Evolutionary conservation across 2,888 invertebrate species (phyloP), one percentile per base, ranked within the genome.

Genomic region (Ophion ellenae): DNA sequence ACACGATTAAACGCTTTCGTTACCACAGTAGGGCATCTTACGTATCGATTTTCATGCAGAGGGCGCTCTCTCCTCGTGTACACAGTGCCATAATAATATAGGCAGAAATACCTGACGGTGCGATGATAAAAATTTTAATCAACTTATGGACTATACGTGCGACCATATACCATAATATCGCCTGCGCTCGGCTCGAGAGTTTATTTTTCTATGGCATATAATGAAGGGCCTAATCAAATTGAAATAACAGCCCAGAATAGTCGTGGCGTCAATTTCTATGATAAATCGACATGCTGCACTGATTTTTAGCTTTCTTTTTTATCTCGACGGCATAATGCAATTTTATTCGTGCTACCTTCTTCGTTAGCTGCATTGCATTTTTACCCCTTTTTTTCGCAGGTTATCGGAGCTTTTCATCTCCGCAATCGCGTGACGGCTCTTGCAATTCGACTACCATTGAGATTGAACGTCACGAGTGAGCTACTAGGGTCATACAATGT

Each of bases 41-140:
- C 28, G 61, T 81, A 84, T 77, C 67, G 66, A 77, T 81, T 84
- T 75, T 75, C 59, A 24, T 69, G 47, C 69, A 28, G 36, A 73
- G 67, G 36, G 64, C 59, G 53, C 20, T 79, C 64, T 79, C 64
- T 79, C 2, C 70, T n/a, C 9, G 32, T 45, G 47, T 45, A 17
- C 11, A 17, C 32, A n/a, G 40, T 45, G 59, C n/a, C n/a, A 64
- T 63, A 57, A 80, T 57, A 80, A 61, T 64, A 53, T 63, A 76
- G 24, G 59, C 40, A 80, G 64, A 83, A 63, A 66, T 77, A 57
- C 63, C 32, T 53, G 24, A 17, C 47, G 67, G 32, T 17, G 71
- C 17, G 45, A 83, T 63, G 85, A 86, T 86, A 83, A 83, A 74
- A 83, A 69, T 67, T 86, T 36, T 80, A 86, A 86, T 86, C 85